Percentiles rank a stretch among this genome's conserved stretches.
Evolutionary conservation across 2,888 invertebrate genomes (phyloP).

Genomic region (Onchidella celtica): DNA sequence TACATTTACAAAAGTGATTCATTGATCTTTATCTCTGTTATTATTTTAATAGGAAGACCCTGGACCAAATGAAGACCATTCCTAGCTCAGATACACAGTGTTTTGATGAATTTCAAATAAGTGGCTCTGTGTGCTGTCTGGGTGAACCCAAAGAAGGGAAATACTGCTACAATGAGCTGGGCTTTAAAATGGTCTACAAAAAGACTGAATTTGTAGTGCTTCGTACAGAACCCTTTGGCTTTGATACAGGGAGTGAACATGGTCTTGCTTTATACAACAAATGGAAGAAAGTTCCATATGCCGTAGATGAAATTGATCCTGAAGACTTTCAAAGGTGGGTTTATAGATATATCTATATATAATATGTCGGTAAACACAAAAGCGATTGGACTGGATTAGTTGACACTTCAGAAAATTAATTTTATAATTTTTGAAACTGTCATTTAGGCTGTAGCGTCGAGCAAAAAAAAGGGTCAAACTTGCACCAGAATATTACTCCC

Average conservation of each 20-base stretch:
- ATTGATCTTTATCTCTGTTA: too few species aligned
- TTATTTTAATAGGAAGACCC: too few species aligned
- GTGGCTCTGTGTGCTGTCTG: conserved; percentile 24
- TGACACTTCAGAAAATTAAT: too few species aligned
- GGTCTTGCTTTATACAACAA: conserved; percentile 42
- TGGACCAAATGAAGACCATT: neutral
- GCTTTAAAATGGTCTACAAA: conserved; percentile 29
- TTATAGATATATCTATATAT: neutral
- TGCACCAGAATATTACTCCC: too few species aligned
- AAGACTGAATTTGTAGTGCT: conserved; percentile 37
- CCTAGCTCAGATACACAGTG: neutral
- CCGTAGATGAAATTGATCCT: conserved; percentile 28
- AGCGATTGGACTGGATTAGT: too few species aligned
- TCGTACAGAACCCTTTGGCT: conserved; percentile 25
- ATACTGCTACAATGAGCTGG: conserved; percentile 23
- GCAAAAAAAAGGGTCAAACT: neutral
- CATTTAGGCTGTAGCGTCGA: too few species aligned
- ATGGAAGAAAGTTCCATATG: conserved; percentile 47
- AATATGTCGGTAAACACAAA: too few species aligned
- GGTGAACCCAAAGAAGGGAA: conserved; percentile 35
- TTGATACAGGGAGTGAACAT: conserved; percentile 9
- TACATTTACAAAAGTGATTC: too few species aligned
- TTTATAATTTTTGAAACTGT: too few species aligned
- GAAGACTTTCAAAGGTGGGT: conserved; percentile 38
- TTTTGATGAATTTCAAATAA: conserved; percentile 29